Conservation (phyloP, 2,113 vertebrate species). For the Callionymus lyra region DNA sequence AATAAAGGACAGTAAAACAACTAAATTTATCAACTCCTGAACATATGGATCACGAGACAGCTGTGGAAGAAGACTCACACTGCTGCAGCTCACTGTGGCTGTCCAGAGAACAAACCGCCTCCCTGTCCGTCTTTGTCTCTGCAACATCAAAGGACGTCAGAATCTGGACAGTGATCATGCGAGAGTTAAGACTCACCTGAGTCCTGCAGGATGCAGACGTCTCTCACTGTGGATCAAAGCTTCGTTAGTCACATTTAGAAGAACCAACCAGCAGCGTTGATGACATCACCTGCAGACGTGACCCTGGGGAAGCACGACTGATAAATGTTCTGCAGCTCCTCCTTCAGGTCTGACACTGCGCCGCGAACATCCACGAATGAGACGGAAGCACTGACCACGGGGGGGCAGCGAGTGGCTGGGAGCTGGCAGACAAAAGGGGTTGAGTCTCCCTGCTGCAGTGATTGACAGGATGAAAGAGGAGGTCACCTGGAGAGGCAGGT, state of each 20-base stretch:
- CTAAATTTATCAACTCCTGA: too few relatives aligned
- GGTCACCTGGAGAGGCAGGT: not conserved
- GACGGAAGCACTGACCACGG: not conserved
- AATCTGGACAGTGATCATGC: not conserved
- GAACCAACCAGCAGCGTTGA: too few relatives aligned
- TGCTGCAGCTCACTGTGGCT: conserved; percentile 11
- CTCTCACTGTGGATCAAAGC: conserved; percentile 12
- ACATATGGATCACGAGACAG: not conserved
- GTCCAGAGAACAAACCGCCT: not conserved
- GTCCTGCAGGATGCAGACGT: conserved; percentile 4
- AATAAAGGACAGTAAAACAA: too few relatives aligned
- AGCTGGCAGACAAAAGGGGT: not conserved
- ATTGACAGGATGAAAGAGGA: not conserved
- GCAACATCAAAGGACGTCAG: not conserved
- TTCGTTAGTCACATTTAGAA: not conserved
- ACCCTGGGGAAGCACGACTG: not conserved
- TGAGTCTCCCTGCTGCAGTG: not conserved
- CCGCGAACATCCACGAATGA: conserved; percentile 14
- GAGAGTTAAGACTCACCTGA: conserved; percentile 1
- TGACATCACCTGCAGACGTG: conserved; percentile 2
- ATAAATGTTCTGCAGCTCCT: conserved; percentile 6
- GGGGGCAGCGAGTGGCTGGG: not conserved
- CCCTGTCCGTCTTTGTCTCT: not conserved
- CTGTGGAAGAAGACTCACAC: conserved; percentile 5
- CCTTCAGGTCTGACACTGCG: conserved; percentile 5